phyloP scores from a whole-genome alignment of 2,797 vertebrate genomes.

The Chiroxiphia lanceolata region DNA sequence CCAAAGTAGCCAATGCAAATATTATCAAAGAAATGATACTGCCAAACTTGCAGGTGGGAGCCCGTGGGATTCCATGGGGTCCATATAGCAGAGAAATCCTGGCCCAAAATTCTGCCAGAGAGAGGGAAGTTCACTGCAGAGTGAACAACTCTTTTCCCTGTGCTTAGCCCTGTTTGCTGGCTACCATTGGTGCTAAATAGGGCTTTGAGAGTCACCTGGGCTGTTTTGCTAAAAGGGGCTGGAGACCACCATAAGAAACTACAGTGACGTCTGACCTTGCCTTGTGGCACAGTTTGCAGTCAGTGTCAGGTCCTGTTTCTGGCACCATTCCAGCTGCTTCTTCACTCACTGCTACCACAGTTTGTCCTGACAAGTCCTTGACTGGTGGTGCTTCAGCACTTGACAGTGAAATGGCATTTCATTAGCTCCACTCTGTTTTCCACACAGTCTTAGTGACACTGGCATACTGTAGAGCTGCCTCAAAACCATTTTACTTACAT shows the following conservation, averaged over 20 bases:
- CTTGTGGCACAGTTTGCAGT: background rate
- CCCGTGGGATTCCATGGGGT: background rate
- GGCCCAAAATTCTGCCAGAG: background rate
- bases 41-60: background rate
- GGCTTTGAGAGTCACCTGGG: background rate
- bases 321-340: background rate
- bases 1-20: background rate
- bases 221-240: background rate
- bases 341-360: background rate
- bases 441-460: background rate
- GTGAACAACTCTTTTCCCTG: rapidly evolving
- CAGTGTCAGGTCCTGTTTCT: background rate
- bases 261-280: background rate
- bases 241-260: background rate
- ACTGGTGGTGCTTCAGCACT: background rate
- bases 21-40: background rate
- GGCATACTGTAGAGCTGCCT: background rate
- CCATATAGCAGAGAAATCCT: background rate
- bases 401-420: background rate
- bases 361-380: background rate
- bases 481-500: background rate
- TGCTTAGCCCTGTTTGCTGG: background rate
- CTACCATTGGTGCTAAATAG: background rate
- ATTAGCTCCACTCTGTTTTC: background rate
- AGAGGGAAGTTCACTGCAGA: background rate